Base-by-base conservation (phyloP, 2,888 invertebrate species). In the Sarcophaga carnaria region DNA sequence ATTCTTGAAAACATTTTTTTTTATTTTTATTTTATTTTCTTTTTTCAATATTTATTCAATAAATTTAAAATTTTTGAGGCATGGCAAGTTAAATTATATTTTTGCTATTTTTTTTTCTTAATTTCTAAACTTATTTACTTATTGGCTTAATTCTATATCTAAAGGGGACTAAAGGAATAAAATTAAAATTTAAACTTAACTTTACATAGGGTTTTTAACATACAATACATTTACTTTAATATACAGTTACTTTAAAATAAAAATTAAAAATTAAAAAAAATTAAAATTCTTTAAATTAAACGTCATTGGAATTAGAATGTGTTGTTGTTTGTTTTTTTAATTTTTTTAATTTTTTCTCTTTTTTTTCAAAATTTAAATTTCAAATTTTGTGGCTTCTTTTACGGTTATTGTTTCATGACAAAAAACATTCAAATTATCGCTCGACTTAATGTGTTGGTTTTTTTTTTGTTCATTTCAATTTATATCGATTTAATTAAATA, bases 271-370 rank as follows among this genome's bases (percentile, higher is more conserved):
- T 14, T 1, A 14, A 14, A 54, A 69, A 74, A 70, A 25, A 74
- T 74, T 11, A 66, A 76, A 80, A 75, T 79, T 84, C 64, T 83
- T 75, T 22, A 75, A 54, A 20, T 75, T 64, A 27, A 71, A 80
- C 45, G 64, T 66, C 80, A 80, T 84, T 84, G 84, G 70, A 70
- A 70, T 70, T 70, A 47, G 63, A 74, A 75, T 75, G 69, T 77
- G 37, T 63, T 25, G 64, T 25, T 72, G 20, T 47, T 60, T 66
- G 59, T 67, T 2, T 27, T 59, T 63, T 69, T 60, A n/a, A 62
- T 67, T 2, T 27, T 59, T 63, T 69, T 60, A n/a, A 62, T n/a
- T 37, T 22, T 69, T 0, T 3, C 54, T 37, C 4, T 72, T 72
- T n/a, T 2, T 27, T 64, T 37, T 1, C 27, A 80, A 60, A 60